Percentiles rank a stretch among this genome's conserved stretches.
Conservation (phyloP, 2,113 vertebrate species). For the Antechinus stuartii region DNA sequence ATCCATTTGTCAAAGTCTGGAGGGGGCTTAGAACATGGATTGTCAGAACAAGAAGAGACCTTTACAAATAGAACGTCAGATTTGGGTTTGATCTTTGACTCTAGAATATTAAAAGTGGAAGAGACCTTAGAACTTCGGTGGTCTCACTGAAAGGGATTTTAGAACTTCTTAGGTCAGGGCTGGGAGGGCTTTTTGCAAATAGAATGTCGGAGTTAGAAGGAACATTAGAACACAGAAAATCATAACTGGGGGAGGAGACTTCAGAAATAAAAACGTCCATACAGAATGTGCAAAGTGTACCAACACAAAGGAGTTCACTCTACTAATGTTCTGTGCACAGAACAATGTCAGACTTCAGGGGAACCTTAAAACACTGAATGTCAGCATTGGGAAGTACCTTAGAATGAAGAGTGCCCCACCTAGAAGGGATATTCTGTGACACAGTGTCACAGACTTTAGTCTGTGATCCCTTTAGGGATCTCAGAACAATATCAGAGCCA, state of each 20-base stretch:
- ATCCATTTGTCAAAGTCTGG: neutral
- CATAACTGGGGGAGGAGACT: neutral
- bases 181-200: neutral
- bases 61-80: neutral
- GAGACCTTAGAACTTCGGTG: too few relatives aligned
- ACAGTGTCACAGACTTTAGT: neutral
- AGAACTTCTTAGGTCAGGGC: neutral
- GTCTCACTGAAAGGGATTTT: neutral
- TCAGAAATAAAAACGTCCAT: neutral
- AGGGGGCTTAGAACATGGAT: neutral
- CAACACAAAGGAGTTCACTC: neutral
- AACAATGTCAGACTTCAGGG: neutral
- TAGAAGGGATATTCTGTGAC: neutral
- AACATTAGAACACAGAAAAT: neutral
- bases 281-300: neutral
- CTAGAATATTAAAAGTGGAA: too few relatives aligned
- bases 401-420: neutral
- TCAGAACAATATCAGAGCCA: neutral
- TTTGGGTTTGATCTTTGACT: too few relatives aligned
- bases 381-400: neutral
- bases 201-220: neutral
- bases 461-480: neutral
- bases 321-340: neutral
- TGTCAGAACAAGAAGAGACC: neutral
- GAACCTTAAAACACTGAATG: neutral